Conservation (phyloP, 2,888 invertebrate genomes). For the Marronus borbonicus region DNA sequence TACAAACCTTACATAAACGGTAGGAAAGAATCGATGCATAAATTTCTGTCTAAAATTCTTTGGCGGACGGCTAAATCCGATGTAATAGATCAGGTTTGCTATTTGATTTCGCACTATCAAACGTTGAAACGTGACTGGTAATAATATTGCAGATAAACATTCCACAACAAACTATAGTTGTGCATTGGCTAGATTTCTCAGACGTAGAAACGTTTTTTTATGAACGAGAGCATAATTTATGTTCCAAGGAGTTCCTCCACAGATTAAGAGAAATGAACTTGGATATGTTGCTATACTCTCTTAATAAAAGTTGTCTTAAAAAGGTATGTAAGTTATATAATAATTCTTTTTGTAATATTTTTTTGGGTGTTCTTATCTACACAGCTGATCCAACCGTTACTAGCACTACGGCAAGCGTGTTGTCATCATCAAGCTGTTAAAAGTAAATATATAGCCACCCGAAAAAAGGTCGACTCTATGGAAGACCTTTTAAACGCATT, state of each 20-base stretch:
- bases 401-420: slow-evolving; percentile 80
- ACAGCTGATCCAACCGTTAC: slow-evolving; percentile 76
- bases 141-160: slow-evolving; percentile 72
- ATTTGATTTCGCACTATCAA: not conserved
- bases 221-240: slow-evolving; percentile 74
- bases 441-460: slow-evolving; percentile 72
- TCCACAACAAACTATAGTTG: slow-evolving; percentile 75
- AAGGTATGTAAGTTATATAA: slow-evolving; percentile 61
- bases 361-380: slow-evolving; percentile 44
- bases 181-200: slow-evolving; percentile 78
- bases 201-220: slow-evolving; percentile 84
- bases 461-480: slow-evolving; percentile 75
- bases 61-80: slow-evolving; percentile 82
- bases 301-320: slow-evolving; percentile 70
- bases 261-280: slow-evolving; percentile 69
- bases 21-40: slow-evolving; percentile 70
- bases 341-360: not conserved
- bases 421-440: slow-evolving; percentile 78
- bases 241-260: slow-evolving; percentile 70
- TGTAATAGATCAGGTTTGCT: slow-evolving; percentile 75
- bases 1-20: slow-evolving; percentile 72
- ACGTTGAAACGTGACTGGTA: not conserved
- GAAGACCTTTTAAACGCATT: slow-evolving; percentile 79
- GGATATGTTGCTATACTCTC: slow-evolving; percentile 69
- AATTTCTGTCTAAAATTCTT: slow-evolving; percentile 74